Percentiles rank a stretch among this genome's conserved stretches.
phyloP scores from a whole-genome alignment of 2,797 vertebrate genomes.

The Pterois miles region DNA sequence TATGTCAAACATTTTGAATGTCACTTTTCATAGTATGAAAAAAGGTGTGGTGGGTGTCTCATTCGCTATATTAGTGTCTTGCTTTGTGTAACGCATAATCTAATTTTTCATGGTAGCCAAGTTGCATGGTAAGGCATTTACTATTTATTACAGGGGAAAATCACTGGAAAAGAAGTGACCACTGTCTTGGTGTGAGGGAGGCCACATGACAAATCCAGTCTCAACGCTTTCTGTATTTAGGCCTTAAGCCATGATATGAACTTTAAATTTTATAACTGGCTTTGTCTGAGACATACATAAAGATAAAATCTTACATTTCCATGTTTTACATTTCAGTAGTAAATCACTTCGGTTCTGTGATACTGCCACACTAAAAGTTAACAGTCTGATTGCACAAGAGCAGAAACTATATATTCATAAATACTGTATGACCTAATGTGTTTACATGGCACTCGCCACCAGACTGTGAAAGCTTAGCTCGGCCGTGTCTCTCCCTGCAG shows the following conservation, averaged over 20 bases:
- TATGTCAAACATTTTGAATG: neutral
- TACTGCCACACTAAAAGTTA: conserved; percentile 23
- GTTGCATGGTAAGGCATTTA: neutral
- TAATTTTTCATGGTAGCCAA: neutral
- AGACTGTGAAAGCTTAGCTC: conserved; percentile 63
- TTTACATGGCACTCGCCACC: conserved; percentile 55
- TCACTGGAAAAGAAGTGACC: neutral
- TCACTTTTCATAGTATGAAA: neutral
- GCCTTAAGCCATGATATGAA: neutral
- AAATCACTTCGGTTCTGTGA: conserved; percentile 15
- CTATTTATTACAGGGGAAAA: neutral
- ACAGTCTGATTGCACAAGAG: conserved; percentile 36
- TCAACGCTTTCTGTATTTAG: neutral
- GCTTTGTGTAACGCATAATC: neutral
- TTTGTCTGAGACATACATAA: neutral
- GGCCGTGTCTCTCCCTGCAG: conserved; percentile 52
- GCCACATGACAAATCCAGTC: neutral
- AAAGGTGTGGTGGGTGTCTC: neutral
- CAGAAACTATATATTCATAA: conserved; percentile 57
- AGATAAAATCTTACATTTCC: conserved; percentile 13
- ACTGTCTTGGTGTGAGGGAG: neutral
- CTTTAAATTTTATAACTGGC: neutral
- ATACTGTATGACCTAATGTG: conserved; percentile 56
- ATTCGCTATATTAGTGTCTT: neutral
- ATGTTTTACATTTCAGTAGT: neutral